Percentiles rank a stretch among this genome's conserved stretches.
These are phyloP conservation scores for Urocolius indicus DNA, from an alignment of 2,113 vertebrate genomes.

Conservation along the genomic window DNA sequence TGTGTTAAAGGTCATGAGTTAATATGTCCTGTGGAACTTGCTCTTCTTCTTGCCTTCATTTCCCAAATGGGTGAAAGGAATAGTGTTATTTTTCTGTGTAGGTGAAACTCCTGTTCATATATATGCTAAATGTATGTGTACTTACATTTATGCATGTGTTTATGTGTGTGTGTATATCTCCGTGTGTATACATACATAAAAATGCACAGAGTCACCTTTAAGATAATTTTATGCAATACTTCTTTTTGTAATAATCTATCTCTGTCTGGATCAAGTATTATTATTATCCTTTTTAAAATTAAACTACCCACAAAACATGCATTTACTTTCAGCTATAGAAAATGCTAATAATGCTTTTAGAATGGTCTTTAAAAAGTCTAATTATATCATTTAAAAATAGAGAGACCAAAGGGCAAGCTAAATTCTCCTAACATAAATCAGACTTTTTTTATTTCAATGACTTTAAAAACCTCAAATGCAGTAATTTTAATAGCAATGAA, in stretches of 20 bases:
- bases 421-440: slow-evolving; percentile 95
- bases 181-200: slow-evolving; percentile 10
- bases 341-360: slow-evolving; percentile 93
- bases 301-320: slow-evolving; percentile 85
- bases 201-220: slow-evolving; percentile 67
- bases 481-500: slow-evolving; percentile 90
- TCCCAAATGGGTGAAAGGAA: slow-evolving; percentile 52
- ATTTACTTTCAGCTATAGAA: slow-evolving; percentile 88
- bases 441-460: slow-evolving; percentile 88
- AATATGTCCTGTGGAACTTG: slow-evolving; percentile 78
- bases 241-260: slow-evolving; percentile 83
- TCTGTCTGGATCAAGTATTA: slow-evolving; percentile 83
- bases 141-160: slow-evolving; percentile 38
- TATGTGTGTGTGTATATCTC: background rate
- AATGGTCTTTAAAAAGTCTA: slow-evolving; percentile 96
- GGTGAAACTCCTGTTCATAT: slow-evolving; percentile 48
- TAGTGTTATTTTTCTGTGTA: slow-evolving; percentile 53
- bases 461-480: slow-evolving; percentile 88
- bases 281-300: slow-evolving; percentile 85
- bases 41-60: slow-evolving; percentile 69
- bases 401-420: slow-evolving; percentile 93
- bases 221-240: slow-evolving; percentile 69
- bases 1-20: slow-evolving; percentile 82
- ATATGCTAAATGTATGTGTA: slow-evolving; percentile 36
- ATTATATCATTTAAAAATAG: slow-evolving; percentile 94